These are phyloP conservation scores for Sinotaia quadrata DNA, from an alignment of 2,888 invertebrate genomes.

Conservation along the genomic window DNA sequence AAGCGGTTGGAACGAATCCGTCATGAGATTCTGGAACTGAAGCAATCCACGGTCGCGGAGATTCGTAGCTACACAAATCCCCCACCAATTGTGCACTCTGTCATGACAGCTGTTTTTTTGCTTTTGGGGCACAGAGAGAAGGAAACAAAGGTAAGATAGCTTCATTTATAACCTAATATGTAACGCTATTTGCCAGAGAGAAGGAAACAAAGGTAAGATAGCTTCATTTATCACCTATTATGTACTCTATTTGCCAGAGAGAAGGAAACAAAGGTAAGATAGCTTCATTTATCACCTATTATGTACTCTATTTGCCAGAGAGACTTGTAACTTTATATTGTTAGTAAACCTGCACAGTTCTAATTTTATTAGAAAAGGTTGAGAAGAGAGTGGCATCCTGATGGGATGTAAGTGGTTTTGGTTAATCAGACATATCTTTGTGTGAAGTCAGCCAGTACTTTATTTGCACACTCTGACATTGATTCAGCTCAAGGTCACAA, in stretches of 20 bases:
- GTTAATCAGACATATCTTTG: too few relatives aligned
- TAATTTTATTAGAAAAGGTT: too few relatives aligned
- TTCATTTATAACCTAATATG: too few relatives aligned
- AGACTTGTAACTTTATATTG: too few relatives aligned
- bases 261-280: not conserved
- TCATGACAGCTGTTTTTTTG: conserved; percentile 69
- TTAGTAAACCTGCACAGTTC: too few relatives aligned
- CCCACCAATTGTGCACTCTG: conserved; percentile 64
- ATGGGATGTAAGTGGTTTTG: too few relatives aligned
- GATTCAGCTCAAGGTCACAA: too few relatives aligned
- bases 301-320: not conserved
- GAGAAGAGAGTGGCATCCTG: too few relatives aligned
- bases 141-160: conserved; percentile 64
- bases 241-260: not conserved
- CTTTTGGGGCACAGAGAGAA: conserved; percentile 66
- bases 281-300: not conserved
- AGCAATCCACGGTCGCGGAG: conserved; percentile 70
- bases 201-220: not conserved
- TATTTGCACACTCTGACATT: too few relatives aligned
- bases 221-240: not conserved
- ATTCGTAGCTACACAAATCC: conserved; percentile 69
- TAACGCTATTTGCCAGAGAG: not conserved
- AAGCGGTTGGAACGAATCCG: conserved; percentile 56
- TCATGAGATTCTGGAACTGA: conserved; percentile 62
- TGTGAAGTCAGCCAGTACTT: too few relatives aligned